Evolutionary conservation across 2,888 invertebrate genomes (phyloP), one percentile per base, ranked within the genome.

Genomic region (Tipula lateralis): DNA sequence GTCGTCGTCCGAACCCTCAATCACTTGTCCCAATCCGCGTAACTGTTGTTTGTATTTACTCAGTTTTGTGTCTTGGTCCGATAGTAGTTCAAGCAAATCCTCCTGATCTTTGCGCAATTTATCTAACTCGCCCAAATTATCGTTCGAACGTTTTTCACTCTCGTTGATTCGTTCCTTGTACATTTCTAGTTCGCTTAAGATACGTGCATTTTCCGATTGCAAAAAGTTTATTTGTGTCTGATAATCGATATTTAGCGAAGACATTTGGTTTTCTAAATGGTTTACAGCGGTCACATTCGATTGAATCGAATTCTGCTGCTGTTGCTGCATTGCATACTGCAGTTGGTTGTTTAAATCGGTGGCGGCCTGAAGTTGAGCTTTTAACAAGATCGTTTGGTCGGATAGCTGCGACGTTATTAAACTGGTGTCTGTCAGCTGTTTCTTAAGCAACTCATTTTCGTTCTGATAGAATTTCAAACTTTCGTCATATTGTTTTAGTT

Each of bases 91-190:
- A 85, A 99, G 90, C 86, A 99, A 90, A 90, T 99, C 98, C 87
- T 99, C 99, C 89, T 99, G 98, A 88, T 99, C 99, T 88, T 94
- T 96, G 88, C 93, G 93, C 86, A 97, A 88, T 86, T 92, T 92
- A 66, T 93, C 93, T 86, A 95, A 88, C 86, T 95, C 94, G 0
- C 89, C 87, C 16, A 87, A 86, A 1, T 87, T 87, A 2, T 85
- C 86, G 81, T 88, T 88, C 2, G 88, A 88, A n/a, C 85, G 85
- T 84, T 85, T 84, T 9, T 85, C 84, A n/a, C 85, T 85, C 4
- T 86, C 87, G 84, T 89, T 88, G 83, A 90, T 88, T 86, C 89
- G 90, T 2, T 85, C 86, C 86, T 89, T 90, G 84, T 91, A 90
- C 85, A 87, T 86, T 85, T 87, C 87, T 50, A 87, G 88, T 83